A percentile compares a stretch with the other conserved stretches of the same genome.
phyloP scores from a whole-genome alignment of 30 jellyfish, hydroid and myxozoan species.

The Mastigias papua region DNA sequence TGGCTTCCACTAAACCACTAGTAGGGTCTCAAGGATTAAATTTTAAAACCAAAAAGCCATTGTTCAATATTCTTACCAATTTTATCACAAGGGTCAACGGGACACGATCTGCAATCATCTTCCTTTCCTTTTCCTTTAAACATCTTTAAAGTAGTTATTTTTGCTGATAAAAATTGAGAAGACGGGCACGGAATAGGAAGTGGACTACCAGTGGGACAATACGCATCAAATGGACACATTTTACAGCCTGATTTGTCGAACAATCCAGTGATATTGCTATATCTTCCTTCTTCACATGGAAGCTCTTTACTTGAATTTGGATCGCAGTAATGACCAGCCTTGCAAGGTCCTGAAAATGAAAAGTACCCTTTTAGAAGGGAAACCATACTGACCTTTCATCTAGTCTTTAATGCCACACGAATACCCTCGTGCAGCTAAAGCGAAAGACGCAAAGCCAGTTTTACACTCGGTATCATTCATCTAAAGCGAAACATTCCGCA shows the following conservation, averaged over 20 bases:
- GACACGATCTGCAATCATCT: slow-evolving; percentile 13
- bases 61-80: slow-evolving; percentile 30
- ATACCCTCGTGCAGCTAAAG: no score
- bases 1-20: no score
- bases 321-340: slow-evolving; percentile 56
- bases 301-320: slow-evolving; percentile 4
- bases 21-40: no score
- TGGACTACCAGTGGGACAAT: slow-evolving; percentile 5
- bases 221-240: slow-evolving; percentile 20
- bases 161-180: neutral
- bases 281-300: slow-evolving; percentile 64
- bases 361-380: neutral
- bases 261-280: slow-evolving; percentile 50
- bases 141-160: neutral
- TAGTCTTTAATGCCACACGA: no score
- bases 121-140: neutral
- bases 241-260: slow-evolving; percentile 18
- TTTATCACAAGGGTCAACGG: slow-evolving; percentile 46
- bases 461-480: no score
- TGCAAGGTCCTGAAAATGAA: slow-evolving; percentile 32
- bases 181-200: slow-evolving; percentile 12
- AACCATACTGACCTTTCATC: no score
- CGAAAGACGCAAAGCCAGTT: no score
- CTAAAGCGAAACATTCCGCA: no score
- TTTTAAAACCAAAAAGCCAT: no score